Evolutionary conservation across 2,797 vertebrate genomes (phyloP), one percentile per base, ranked within the genome.

Genomic region (Fistularia commersonii): DNA sequence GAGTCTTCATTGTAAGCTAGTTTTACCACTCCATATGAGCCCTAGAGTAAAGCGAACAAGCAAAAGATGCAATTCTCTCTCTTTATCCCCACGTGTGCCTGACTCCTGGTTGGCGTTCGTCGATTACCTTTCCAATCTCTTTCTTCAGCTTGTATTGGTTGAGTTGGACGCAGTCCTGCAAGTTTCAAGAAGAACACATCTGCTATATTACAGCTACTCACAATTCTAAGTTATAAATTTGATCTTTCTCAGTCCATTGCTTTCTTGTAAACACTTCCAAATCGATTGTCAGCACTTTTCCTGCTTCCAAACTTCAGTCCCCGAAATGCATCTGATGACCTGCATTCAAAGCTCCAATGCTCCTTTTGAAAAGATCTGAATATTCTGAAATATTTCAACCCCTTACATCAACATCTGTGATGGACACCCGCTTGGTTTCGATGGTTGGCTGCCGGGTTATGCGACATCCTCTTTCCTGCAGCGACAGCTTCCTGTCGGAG

Each of bases 81-180:
- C 43, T 14, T 12, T 46, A 8, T 41, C 7, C 1, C 10, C 44
- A 45, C 9, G 9, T 32, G 31, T 32, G 11, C 15, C 6, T 37
- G 11, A 38, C 11, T 42, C 5, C 15, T 32, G 7, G 11, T 5
- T 49, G 8, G 6, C 15, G 14, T 8, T 45, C 39, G 6, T 8
- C 11, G 11, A 8, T 32, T 12, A 97, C 96, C 95, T 99, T 98
- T 81, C 97, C 96, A 54, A 98, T 97, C 85, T 98, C 92, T 7
- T 82, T 91, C 77, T 96, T 93, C 64, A 99, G 74, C 66, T 93
- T 95, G 69, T 99, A 99, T 75, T 98, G 96, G 87, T 99, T 99
- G 61, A 99, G 85, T 48, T 96, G 95, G 55, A 98, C 86, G 37
- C 92, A 97, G 73, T 98, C 95, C 96, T 98, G 9, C 53, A 76